Evolutionary conservation across 2,113 vertebrate genomes (phyloP), one percentile per base, ranked within the genome.

Genomic region (Rhinopomastus cyanomelas): DNA sequence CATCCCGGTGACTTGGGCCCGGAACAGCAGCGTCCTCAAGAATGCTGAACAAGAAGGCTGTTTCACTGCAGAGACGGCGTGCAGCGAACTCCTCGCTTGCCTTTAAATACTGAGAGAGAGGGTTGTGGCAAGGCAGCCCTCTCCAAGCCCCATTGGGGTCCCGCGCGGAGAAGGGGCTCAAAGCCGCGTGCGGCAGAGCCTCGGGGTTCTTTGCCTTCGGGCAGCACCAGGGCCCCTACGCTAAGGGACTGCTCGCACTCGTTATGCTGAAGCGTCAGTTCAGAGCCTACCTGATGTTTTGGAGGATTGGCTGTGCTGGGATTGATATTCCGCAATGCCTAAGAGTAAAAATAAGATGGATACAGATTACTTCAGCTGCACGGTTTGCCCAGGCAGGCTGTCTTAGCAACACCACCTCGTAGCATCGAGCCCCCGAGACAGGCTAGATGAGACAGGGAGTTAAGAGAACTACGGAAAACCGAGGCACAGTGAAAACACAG

Each of bases 201-300:
- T 53, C 51, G 88, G 19, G 1, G 44, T 57, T 56, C 30, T 94
- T 53, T 71, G 90, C 39, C 57, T 82, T 94, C n/a, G 89, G 9
- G 51, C 76, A 95, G 85, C 44, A 90, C 83, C 81, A 96, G 77
- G 64, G 55, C 92, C 91, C 88, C 94, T 97, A 97, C 57, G 84
- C 95, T 96, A 92, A 34, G 65, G 78, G 94, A 93, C 87, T 81
- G 95, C 56, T 92, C 94, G 82, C 3, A 83, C 90, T 94, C 95
- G 62, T 93, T 96, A 95, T 5, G 88, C 97, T 97, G 96, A 96
- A 97, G 97, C 94, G 97, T 97, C 97, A 97, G 97, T 97, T 96
- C 96, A 97, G 96, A 97, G 97, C 97, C 97, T 98, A 98, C 97
- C 97, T 98, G 97, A 98, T 97, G 97, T 98, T 98, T 98, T 98